Evolutionary conservation across 2,888 invertebrate genomes (phyloP), one percentile per base, ranked within the genome.

Genomic region (Druceiella hillmani): DNA sequence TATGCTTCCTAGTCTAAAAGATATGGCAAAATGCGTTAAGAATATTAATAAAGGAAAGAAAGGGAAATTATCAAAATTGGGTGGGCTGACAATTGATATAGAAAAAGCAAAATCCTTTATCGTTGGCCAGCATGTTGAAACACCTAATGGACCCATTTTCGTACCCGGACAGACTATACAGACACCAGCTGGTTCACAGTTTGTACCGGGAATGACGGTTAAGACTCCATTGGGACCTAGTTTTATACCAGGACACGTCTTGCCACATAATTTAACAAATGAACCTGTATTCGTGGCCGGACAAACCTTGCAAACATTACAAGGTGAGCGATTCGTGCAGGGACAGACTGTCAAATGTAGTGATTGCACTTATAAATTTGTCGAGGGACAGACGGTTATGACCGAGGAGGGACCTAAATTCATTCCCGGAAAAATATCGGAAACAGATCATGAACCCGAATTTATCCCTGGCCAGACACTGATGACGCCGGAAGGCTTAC

Each of bases 161-260:
- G 77, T 86, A 9, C 84, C 87, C 0, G 87, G 87, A 3, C 84
- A 85, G 60, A 82, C 84, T 1, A 65, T 86, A 4, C 72, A 78
- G 48, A 84, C 83, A 3, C 79, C 81, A 30, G 66, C 69, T 41
- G 85, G 85, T 0, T 67, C 74, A 7, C 64, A 76, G 33, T 87
- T 87, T 58, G 77, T 83, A 22, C 84, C 87, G 12, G 87, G 87
- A 2, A 71, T 86, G 41, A 83, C 79, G 26, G 75, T 87, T 9
- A 75, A 76, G 49, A 78, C 83, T 2, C 79, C 81, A 13, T 68
- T 74, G 29, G 82, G 83, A 15, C 80, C 82, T 1, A 72, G 78
- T 15, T 64, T 87, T 11, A 75, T 87, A 45, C 82, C 84, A n/a
- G 87, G 87, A 2, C 79, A 83, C 51, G 76, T 83, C 45, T 66